phyloP scores from a whole-genome alignment of 2,113 vertebrate species.

The Lophius piscatorius region DNA sequence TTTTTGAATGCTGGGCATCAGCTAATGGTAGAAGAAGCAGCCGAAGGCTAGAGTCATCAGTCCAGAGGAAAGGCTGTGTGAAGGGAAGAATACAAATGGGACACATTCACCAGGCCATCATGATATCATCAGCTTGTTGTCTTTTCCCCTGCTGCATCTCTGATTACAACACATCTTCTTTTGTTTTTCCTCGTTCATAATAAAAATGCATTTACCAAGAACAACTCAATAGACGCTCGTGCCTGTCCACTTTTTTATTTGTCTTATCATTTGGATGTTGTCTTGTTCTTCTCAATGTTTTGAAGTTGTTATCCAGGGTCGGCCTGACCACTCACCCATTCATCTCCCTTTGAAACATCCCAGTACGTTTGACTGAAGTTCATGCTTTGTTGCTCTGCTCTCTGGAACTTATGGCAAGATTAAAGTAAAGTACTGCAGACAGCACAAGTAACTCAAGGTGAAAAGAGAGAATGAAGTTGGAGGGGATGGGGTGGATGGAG shows the following conservation, averaged over 20 bases:
- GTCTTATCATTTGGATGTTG: background rate
- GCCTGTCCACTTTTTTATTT: background rate
- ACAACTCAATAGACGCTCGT: background rate
- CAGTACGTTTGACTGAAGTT: conserved; percentile 14
- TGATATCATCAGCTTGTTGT: conserved; percentile 46
- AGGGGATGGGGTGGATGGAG: background rate
- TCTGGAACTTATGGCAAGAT: conserved; percentile 9
- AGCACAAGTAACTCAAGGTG: conserved; percentile 26
- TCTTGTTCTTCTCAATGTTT: conserved; percentile 3
- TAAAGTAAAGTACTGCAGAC: conserved; percentile 17
- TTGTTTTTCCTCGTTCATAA: background rate
- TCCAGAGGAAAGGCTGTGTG: conserved; percentile 23
- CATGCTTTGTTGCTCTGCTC: conserved; percentile 22
- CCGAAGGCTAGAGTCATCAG: conserved; percentile 45
- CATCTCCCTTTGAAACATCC: conserved; percentile 7
- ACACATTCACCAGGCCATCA: conserved; percentile 28
- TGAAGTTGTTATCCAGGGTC: conserved; percentile 2
- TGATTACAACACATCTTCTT: conserved; percentile 35
- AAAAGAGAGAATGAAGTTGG: conserved; percentile 6
- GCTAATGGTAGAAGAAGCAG: conserved; percentile 62
- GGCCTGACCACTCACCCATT: conserved; percentile 1
- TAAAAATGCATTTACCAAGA: conserved; percentile 2
- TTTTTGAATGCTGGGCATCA: conserved; percentile 33
- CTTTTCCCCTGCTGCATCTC: conserved; percentile 33
- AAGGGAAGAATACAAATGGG: conserved; percentile 13